Conservation (phyloP, 2,888 invertebrate species). For the Schizaphis graminum region DNA sequence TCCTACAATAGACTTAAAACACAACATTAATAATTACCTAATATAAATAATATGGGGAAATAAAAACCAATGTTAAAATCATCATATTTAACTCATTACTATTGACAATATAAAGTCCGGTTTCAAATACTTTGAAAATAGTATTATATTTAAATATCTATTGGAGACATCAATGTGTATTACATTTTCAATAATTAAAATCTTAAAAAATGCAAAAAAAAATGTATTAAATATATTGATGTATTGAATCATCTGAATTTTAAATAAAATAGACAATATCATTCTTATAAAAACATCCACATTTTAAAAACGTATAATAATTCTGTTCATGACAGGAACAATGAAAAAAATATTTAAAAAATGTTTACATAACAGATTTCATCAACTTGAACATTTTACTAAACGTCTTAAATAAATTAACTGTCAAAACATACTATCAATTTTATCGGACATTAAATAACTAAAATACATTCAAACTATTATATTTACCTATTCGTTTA, state of each 20-base stretch:
- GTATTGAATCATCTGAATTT: not conserved
- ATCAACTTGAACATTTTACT: not conserved
- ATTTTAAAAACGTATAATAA: not conserved
- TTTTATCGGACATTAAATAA: not conserved
- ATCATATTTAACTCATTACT: not conserved
- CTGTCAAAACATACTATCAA: not conserved
- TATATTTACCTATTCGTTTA: not conserved
- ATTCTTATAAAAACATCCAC: not conserved
- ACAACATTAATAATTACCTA: not conserved
- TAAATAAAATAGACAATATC: not conserved
- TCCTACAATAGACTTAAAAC: not conserved
- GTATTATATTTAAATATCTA: not conserved
- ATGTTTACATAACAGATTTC: constrained; percentile 11
- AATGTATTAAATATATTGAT: not conserved
- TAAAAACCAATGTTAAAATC: not conserved
- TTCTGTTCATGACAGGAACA: not conserved
- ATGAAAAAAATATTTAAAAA: not conserved
- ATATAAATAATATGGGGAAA: not conserved
- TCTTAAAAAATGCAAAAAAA: not conserved
- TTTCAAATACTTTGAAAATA: not conserved
- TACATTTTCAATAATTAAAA: not conserved
- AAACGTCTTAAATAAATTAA: not conserved
- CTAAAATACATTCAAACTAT: not conserved
- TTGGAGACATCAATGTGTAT: not conserved
- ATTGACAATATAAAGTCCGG: not conserved